Percentiles rank a stretch among this genome's conserved stretches.
Conservation (phyloP, 2,113 vertebrate species). For the Myrmecophaga tridactyla region DNA sequence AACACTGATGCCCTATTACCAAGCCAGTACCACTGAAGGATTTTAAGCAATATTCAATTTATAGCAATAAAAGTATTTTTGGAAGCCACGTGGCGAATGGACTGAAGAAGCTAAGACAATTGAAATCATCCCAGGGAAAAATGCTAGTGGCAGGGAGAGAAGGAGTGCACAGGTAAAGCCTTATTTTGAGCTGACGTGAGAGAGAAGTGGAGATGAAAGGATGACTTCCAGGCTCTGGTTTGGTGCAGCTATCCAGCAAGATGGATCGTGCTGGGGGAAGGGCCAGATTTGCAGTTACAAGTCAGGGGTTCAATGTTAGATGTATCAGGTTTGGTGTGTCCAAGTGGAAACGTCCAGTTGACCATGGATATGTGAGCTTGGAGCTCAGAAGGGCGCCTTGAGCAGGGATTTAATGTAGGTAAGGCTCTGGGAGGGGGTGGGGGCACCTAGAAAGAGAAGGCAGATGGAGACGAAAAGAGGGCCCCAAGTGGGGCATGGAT, state of each 20-base stretch:
- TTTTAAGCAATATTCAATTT: not conserved
- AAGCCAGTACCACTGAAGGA: not conserved
- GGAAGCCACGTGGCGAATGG: not conserved
- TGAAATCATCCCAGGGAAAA: not conserved
- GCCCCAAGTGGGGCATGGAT: not conserved
- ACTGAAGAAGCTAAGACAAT: not conserved
- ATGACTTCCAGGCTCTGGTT: not conserved
- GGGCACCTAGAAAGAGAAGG: not conserved
- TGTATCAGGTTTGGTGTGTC: not conserved
- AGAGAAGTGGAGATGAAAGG: not conserved
- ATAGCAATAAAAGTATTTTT: not conserved
- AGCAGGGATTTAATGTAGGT: not conserved
- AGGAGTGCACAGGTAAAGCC: not conserved
- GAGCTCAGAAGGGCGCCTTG: not conserved
- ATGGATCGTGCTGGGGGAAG: not conserved
- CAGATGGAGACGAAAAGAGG: not conserved
- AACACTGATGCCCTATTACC: too few relatives aligned
- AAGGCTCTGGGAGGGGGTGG: not conserved
- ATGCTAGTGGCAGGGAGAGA: not conserved
- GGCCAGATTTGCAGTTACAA: too few relatives aligned
- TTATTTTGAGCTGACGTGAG: not conserved
- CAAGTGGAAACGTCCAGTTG: not conserved
- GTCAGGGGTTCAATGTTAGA: not conserved
- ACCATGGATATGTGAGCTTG: not conserved
- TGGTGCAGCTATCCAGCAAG: accelerated